Conservation (phyloP, 2,888 invertebrate genomes). For the Hartigia nigra region DNA sequence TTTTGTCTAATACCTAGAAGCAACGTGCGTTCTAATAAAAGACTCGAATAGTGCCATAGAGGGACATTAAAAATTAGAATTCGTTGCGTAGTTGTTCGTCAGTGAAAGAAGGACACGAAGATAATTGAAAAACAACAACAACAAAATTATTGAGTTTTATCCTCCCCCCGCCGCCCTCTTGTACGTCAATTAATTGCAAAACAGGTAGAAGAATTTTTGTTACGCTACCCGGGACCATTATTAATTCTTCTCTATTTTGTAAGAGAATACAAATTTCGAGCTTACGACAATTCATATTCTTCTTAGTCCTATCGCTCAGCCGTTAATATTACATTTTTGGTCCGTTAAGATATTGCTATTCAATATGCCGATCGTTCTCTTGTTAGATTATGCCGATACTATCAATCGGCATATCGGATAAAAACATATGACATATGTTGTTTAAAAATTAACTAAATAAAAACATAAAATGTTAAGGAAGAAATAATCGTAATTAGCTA, state of each 20-base stretch:
- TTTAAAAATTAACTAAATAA: neutral
- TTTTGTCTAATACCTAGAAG: constrained; percentile 1
- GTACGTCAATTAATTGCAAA: neutral
- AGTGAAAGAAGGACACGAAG: neutral
- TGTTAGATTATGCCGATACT: neutral
- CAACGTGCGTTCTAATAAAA: constrained; percentile 15
- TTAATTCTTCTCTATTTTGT: neutral
- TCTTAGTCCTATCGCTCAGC: neutral
- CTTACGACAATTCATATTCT: neutral
- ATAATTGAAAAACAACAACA: neutral
- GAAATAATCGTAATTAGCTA: neutral
- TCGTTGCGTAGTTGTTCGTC: constrained; percentile 28
- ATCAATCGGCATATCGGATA: neutral
- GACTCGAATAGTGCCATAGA: constrained; percentile 24
- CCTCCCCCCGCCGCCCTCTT: neutral
- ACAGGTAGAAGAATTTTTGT: neutral
- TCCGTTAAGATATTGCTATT: constrained; percentile 44
- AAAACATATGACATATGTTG: neutral
- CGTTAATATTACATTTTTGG: constrained; percentile 44
- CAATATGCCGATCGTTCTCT: constrained; percentile 13
- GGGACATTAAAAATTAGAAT: constrained; percentile 12
- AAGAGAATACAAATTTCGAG: neutral
- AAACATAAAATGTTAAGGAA: neutral
- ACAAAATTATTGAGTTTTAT: no score
- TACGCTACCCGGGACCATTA: neutral